Evolutionary conservation across 2,113 vertebrate genomes (phyloP).

Genomic region (Pteronura brasiliensis): DNA sequence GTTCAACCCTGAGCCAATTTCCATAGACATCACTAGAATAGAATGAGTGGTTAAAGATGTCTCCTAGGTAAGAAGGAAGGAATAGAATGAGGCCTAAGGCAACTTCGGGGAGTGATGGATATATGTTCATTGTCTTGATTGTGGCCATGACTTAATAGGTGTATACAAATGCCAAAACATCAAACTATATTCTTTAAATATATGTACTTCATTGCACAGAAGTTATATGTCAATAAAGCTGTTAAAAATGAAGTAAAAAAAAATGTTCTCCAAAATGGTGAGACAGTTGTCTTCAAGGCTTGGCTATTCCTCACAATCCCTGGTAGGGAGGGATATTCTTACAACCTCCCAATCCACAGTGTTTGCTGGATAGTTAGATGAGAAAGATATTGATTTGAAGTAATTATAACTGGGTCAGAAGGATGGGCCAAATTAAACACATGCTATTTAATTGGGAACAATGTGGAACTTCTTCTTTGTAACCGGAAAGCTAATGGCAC

Average conservation of each 20-base stretch:
- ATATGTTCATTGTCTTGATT: background rate
- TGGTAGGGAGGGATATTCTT: background rate
- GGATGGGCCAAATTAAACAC: background rate
- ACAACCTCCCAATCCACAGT: background rate
- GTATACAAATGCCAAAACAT: background rate
- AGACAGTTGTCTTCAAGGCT: background rate
- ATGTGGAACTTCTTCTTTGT: background rate
- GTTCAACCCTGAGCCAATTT: background rate
- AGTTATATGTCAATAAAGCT: background rate
- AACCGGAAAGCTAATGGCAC: background rate
- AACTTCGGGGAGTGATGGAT: background rate
- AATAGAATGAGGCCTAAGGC: background rate
- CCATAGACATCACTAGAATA: background rate
- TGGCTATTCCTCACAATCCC: background rate
- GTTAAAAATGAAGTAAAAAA: background rate
- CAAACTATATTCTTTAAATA: background rate
- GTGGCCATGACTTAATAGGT: background rate
- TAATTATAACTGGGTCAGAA: background rate
- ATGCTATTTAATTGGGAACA: slow-evolving; percentile 11
- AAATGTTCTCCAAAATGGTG: background rate
- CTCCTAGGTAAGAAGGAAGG: background rate
- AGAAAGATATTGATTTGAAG: background rate
- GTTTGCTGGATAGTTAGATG: background rate
- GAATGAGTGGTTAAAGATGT: background rate
- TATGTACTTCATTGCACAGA: background rate